phyloP scores from a whole-genome alignment of 2,113 vertebrate species.

The Oxyura jamaicensis region DNA sequence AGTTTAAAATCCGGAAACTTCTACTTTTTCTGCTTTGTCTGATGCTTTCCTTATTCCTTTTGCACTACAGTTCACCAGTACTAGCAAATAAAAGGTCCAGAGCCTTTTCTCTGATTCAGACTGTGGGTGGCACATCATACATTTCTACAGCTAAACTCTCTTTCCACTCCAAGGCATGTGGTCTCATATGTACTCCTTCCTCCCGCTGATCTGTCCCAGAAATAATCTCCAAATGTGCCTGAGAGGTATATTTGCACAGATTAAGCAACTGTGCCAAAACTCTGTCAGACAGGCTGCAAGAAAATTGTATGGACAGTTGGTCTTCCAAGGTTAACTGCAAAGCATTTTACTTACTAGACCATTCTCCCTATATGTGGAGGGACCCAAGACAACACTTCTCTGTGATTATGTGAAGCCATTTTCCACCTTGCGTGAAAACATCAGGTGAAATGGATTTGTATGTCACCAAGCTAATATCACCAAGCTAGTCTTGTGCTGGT shows the following conservation, averaged over 20 bases:
- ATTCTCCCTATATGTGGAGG: background rate
- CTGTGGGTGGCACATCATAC: accelerated
- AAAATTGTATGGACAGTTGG: background rate
- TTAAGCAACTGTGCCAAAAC: background rate
- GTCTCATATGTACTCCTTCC: background rate
- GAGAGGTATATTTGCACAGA: background rate
- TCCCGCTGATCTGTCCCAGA: background rate
- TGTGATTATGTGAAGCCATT: background rate
- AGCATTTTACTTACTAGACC: background rate
- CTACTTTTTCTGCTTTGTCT: background rate
- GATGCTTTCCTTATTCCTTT: background rate
- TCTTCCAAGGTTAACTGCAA: background rate
- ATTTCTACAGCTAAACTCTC: background rate
- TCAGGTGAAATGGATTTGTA: background rate
- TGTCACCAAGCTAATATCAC: background rate
- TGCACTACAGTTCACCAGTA: background rate
- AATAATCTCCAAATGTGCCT: background rate
- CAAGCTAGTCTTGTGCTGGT: background rate
- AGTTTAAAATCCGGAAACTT: background rate
- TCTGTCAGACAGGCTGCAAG: background rate
- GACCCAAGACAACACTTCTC: background rate
- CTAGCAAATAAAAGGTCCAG: background rate
- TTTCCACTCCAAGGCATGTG: background rate
- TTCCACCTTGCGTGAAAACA: background rate
- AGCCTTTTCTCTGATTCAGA: background rate